These are phyloP conservation scores for Gordius sp. DNA, from an alignment of 2,888 invertebrate species.

Conservation along the genomic window DNA sequence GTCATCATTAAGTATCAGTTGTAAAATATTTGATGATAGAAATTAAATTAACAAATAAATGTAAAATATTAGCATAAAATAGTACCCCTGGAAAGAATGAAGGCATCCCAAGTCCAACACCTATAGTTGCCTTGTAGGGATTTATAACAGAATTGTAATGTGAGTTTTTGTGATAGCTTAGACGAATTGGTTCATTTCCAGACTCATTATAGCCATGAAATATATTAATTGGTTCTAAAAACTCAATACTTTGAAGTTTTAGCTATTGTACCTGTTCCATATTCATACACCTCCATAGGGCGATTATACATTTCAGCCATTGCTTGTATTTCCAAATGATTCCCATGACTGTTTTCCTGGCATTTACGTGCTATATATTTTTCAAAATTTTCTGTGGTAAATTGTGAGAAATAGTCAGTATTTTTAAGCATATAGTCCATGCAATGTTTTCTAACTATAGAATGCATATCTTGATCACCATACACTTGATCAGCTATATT, in stretches of 20 bases:
- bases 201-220: conserved; percentile 50
- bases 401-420: conserved; percentile 56
- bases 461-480: conserved; percentile 66
- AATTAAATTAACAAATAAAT: too few species aligned
- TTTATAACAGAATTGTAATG: conserved; percentile 67
- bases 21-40: too few species aligned
- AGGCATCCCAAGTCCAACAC: conserved; percentile 56
- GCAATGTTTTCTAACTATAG: conserved; percentile 49
- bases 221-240: conserved; percentile 53
- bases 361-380: conserved; percentile 54
- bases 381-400: conserved; percentile 61
- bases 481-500: conserved; percentile 51
- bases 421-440: conserved; percentile 68
- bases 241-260: not conserved
- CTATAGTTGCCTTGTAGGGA: conserved; percentile 47
- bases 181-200: conserved; percentile 39
- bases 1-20: too few species aligned
- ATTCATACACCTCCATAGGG: conserved; percentile 57
- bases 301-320: conserved; percentile 64
- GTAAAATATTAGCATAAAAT: too few species aligned
- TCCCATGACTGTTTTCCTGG: conserved; percentile 51
- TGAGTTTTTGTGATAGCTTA: conserved; percentile 56
- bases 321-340: conserved; percentile 67
- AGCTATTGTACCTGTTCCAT: conserved; percentile 37
- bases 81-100: conserved; percentile 43